These are phyloP conservation scores for Sphaerophoria rueppellii DNA, from an alignment of 2,888 invertebrate species.

Conservation along the genomic window DNA sequence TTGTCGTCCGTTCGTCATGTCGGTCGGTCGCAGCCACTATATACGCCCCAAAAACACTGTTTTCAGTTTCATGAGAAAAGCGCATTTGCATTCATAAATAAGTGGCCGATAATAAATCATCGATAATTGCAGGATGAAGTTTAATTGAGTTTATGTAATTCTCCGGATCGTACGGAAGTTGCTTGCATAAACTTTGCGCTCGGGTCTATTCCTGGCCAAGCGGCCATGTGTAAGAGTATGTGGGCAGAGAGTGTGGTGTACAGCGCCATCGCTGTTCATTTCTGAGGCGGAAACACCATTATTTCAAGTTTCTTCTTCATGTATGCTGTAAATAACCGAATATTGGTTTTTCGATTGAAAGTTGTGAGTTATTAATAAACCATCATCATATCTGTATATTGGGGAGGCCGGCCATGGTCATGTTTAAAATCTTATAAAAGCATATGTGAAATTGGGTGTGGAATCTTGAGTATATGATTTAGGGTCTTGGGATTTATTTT, in stretches of 20 bases:
- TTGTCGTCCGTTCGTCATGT: neutral
- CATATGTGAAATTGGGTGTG: slow-evolving; percentile 22
- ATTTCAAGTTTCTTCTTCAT: slow-evolving; percentile 23
- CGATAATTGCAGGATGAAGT: slow-evolving; percentile 73
- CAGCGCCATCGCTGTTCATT: neutral
- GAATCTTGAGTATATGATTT: slow-evolving; percentile 35
- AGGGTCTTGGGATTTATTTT: neutral
- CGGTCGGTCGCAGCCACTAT: slow-evolving; percentile 8
- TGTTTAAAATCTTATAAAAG: neutral
- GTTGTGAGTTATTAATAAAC: slow-evolving; percentile 66
- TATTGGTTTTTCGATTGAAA: slow-evolving; percentile 62
- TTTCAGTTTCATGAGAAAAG: slow-evolving; percentile 67
- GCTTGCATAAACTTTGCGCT: slow-evolving; percentile 73
- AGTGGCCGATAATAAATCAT: slow-evolving; percentile 73
- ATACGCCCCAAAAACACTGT: too few relatives aligned
- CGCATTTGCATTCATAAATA: slow-evolving; percentile 74
- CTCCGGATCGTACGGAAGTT: slow-evolving; percentile 74
- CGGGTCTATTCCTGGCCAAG: slow-evolving; percentile 4
- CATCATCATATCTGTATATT: slow-evolving; percentile 23
- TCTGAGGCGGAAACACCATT: slow-evolving; percentile 11
- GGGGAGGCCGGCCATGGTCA: slow-evolving; percentile 12
- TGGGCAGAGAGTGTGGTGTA: neutral
- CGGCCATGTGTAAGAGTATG: neutral
- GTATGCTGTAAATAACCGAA: slow-evolving; percentile 48
- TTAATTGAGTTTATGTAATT: slow-evolving; percentile 74